Evolutionary conservation across 1,140 invertebrate species (phyloP).

Genomic region (Eumeta japonica): DNA sequence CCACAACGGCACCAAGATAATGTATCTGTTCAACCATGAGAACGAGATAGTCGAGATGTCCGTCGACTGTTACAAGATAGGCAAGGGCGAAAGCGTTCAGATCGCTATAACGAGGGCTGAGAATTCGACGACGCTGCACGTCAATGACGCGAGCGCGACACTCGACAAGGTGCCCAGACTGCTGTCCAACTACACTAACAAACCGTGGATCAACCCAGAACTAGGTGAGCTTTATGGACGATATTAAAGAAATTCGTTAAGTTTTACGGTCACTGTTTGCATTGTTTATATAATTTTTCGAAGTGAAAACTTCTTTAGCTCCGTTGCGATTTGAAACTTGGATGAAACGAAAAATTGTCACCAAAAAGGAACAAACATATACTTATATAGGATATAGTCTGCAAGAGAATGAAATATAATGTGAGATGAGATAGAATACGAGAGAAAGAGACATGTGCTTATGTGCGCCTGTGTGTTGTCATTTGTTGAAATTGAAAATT

Average conservation of each 20-base stretch:
- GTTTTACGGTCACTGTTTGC: background rate
- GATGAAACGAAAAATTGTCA: too few species aligned
- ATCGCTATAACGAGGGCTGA: conserved; percentile 75
- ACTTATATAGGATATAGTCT: too few species aligned
- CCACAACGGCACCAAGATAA: conserved; percentile 69
- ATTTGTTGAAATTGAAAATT: too few species aligned
- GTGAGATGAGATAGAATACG: too few species aligned
- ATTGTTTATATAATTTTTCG: too few species aligned
- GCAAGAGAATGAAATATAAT: too few species aligned
- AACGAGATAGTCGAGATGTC: conserved; percentile 78
- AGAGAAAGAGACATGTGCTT: too few species aligned
- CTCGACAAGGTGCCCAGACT: conserved; percentile 69
- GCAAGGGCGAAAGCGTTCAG: conserved; percentile 79
- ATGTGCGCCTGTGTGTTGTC: too few species aligned
- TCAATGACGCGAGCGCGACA: conserved; percentile 76
- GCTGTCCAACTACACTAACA: conserved; percentile 74
- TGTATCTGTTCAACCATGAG: conserved; percentile 81
- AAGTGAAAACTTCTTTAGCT: too few species aligned
- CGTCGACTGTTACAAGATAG: conserved; percentile 71
- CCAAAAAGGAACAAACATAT: too few species aligned
- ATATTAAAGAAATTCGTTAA: conserved; percentile 2
- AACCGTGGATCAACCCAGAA: conserved; percentile 82
- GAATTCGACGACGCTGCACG: conserved; percentile 75
- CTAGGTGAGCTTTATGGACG: too few species aligned
- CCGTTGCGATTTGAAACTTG: too few species aligned